Percentiles rank a stretch among this genome's conserved stretches.
These are phyloP conservation scores for Chloropsis hardwickii DNA, from an alignment of 2,113 vertebrate species.

Conservation along the genomic window DNA sequence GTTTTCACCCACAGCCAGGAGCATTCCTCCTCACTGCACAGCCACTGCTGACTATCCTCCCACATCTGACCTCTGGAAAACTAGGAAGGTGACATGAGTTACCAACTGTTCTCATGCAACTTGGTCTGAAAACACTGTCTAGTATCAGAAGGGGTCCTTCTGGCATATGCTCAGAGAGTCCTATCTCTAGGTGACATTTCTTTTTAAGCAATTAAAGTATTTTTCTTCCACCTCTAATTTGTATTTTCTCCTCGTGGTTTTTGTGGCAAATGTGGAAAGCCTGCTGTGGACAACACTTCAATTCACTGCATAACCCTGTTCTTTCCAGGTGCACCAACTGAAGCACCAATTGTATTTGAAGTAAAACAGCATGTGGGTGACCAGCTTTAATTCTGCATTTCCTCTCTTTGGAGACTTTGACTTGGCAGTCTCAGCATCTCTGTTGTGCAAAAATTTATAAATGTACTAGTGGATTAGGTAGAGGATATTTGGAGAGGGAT, in stretches of 20 bases:
- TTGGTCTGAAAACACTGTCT: background rate
- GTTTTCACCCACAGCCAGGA: background rate
- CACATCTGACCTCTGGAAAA: background rate
- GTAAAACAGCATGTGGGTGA: background rate
- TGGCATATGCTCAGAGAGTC: background rate
- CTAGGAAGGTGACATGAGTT: background rate
- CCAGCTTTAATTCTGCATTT: slow-evolving; percentile 1
- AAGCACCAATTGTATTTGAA: background rate
- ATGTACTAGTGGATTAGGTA: background rate
- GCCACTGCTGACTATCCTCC: background rate
- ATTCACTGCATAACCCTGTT: background rate
- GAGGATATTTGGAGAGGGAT: background rate
- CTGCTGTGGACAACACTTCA: background rate
- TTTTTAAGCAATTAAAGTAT: background rate
- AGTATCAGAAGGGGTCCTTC: background rate
- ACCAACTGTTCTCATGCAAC: background rate
- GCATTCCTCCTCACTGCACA: background rate
- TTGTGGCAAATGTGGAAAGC: background rate
- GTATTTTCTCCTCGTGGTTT: background rate
- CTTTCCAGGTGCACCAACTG: background rate
- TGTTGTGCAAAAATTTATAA: background rate
- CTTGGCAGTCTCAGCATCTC: background rate
- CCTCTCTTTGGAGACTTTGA: background rate
- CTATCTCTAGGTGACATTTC: background rate
- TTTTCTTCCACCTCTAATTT: background rate